A percentile compares a stretch with the other conserved stretches of the same genome.
These are phyloP conservation scores for Mobula hypostoma DNA, from an alignment of 2,113 vertebrate species.

Conservation along the genomic window DNA sequence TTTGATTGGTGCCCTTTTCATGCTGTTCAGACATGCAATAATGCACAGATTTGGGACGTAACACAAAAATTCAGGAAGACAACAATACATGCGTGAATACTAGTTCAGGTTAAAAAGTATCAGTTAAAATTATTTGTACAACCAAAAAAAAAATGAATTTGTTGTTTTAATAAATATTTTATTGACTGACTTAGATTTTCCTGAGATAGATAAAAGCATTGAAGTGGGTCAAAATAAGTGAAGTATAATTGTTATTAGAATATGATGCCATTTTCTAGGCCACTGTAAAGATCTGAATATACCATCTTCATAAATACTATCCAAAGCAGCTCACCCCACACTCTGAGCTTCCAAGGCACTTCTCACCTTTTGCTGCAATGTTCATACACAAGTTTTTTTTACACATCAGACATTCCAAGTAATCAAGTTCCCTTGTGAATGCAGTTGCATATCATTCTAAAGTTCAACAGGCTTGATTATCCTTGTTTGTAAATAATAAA, in stretches of 20 bases:
- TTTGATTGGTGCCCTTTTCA: background rate
- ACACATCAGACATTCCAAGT: background rate
- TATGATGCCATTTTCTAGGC: background rate
- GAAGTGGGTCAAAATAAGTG: background rate
- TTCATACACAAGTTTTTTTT: background rate
- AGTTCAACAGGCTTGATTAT: background rate
- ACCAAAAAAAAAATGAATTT: slow-evolving; percentile 6
- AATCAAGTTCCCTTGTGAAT: background rate
- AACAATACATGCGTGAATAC: background rate
- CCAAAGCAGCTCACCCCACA: background rate
- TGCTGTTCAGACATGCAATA: background rate
- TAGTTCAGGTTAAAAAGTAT: background rate
- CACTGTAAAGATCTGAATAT: background rate
- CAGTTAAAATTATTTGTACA: background rate
- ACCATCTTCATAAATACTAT: background rate
- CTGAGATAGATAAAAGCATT: background rate
- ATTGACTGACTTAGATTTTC: background rate
- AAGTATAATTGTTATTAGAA: background rate
- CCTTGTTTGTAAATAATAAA: background rate
- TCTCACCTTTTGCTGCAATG: background rate
- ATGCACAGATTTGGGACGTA: background rate
- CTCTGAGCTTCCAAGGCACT: background rate
- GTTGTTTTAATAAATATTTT: slow-evolving; percentile 10
- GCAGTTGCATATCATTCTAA: background rate
- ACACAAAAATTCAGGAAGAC: background rate